These are phyloP conservation scores for Zaprionus vittiger DNA, from an alignment of 1,140 invertebrate genomes.

Conservation along the genomic window DNA sequence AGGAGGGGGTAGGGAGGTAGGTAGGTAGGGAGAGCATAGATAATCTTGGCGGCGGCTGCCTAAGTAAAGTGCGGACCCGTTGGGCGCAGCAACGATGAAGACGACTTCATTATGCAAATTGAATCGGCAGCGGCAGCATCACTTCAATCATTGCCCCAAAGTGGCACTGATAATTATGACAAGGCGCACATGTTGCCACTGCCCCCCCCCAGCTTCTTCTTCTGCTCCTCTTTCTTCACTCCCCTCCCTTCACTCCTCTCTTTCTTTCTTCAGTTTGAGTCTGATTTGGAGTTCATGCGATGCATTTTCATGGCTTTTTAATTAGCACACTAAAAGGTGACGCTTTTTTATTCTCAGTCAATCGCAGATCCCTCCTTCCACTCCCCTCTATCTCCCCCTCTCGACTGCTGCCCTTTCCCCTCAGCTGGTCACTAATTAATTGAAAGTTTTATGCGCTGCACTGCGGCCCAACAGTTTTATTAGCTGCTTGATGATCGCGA, in stretches of 20 bases:
- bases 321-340: constrained; percentile 58
- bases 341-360: constrained; percentile 19
- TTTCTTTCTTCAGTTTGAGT: constrained; percentile 9
- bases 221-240: background rate
- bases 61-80: constrained; percentile 57
- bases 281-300: constrained; percentile 3
- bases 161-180: constrained; percentile 68
- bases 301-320: constrained; percentile 64
- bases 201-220: no score
- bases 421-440: constrained; percentile 42
- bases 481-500: constrained; percentile 50
- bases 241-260: background rate
- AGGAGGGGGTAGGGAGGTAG: background rate
- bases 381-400: background rate
- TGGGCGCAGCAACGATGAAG: constrained; percentile 26
- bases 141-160: constrained; percentile 64
- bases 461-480: constrained; percentile 46
- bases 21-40: background rate
- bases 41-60: constrained; percentile 42
- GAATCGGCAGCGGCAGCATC: constrained; percentile 17
- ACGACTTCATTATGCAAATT: constrained; percentile 74
- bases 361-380: background rate
- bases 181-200: constrained; percentile 44
- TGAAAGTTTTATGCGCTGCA: constrained; percentile 50
- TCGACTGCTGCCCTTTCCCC: background rate